Base-by-base conservation (phyloP, 1,140 invertebrate genomes). In the Caenorhabditis briggsae region DNA sequence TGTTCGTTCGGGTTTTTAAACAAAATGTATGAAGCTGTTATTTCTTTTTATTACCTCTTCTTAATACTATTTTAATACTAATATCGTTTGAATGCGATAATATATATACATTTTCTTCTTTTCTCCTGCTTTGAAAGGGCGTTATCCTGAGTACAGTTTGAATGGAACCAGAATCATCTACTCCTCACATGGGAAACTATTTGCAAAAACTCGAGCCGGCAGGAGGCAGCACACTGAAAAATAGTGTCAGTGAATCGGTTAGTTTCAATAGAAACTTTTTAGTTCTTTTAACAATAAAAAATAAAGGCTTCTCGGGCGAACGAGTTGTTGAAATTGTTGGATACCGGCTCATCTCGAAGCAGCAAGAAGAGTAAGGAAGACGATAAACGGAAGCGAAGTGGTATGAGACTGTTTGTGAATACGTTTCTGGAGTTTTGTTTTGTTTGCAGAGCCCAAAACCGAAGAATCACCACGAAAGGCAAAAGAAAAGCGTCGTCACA, bases 121-220 rank as follows among this genome's bases (percentile, higher is more conserved):
- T 58, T 58, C 12, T 53, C 5, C 50, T 16, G 2, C 16, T 11
- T 11, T 8, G 5, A 53, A 16, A 2, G 33, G 33, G 33, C 33
- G 3, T 33, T 33, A 33, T 53, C 2, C 18, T 20, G 8, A 3
- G 14, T 61, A 43, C 41, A 70, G 64, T 12, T 46, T 11, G 43
- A 70, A 70, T 70, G 64, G 18, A 43, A 46, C 43, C 64, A 70
- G 33, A 70, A 43, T 18, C 64, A 43, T 33, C 33, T 33, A 33
- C 33, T 16, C 43, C 23, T 7, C 8, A 5, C 11, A 12, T 33
- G 2, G 12, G 59, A 20, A 25, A n/a, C 8, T 23, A 64, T 14
- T 14, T 33, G 25, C 9, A 16, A 33, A 9, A 33, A 5, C 23
- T 64, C 9, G 25, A 33, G 11, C 23, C 6, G 11, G 23, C 20